Evolutionary conservation across 1,140 invertebrate genomes (phyloP).

Genomic region (Augochlora pura): DNA sequence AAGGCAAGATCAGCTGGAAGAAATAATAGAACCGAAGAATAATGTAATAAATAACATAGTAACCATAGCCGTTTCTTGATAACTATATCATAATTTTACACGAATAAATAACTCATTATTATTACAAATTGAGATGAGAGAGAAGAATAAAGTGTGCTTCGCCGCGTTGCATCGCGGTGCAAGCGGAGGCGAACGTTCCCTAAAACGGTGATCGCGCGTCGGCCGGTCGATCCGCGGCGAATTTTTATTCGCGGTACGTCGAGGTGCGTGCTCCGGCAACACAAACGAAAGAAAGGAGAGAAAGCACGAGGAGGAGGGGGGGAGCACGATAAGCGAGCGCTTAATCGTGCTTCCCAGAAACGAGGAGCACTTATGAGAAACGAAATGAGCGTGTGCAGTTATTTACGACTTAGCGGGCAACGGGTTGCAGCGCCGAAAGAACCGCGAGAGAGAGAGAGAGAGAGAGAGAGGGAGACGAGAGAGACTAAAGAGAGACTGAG

Average conservation of each 20-base stretch:
- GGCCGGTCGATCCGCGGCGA: not conserved
- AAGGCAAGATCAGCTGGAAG: no score
- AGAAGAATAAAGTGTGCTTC: no score
- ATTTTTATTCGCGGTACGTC: not conserved
- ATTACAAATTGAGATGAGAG: no score
- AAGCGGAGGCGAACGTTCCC: no score
- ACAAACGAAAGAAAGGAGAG: no score
- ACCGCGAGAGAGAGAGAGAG: no score
- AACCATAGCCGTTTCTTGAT: no score
- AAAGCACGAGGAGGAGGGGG: not conserved
- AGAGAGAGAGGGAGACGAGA: not conserved
- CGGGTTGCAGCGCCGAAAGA: no score
- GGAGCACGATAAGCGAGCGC: not conserved
- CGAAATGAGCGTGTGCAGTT: conserved; percentile 28
- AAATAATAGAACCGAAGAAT: no score
- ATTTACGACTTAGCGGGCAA: conserved; percentile 46
- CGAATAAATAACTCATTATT: no score
- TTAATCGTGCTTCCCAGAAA: conserved; percentile 19
- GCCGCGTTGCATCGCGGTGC: not conserved
- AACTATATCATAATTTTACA: no score
- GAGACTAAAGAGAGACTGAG: conserved; percentile 5
- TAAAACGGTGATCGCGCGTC: not conserved
- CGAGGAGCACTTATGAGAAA: conserved; percentile 20
- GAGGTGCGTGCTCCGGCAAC: not conserved
- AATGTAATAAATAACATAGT: no score